These are phyloP conservation scores for Aphodius sticticus DNA, from an alignment of 2,888 invertebrate species.

Conservation along the genomic window DNA sequence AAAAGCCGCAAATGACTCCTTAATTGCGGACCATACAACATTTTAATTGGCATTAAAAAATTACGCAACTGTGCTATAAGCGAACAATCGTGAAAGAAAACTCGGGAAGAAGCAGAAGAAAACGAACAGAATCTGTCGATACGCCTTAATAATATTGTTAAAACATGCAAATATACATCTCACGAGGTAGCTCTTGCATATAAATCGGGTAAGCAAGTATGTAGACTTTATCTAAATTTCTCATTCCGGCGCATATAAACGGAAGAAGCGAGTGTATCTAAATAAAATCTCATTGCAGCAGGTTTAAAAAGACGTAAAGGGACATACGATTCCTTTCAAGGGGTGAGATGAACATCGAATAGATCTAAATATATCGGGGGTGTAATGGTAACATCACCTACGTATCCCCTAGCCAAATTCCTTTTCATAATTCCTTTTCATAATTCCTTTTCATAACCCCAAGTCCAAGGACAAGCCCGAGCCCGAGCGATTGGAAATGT, in stretches of 20 bases:
- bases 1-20: no score
- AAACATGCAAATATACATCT: not conserved
- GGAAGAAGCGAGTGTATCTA: not conserved
- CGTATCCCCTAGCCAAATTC: not conserved
- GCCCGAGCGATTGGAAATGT: not conserved
- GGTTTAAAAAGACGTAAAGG: not conserved
- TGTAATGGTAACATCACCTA: not conserved
- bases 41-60: no score
- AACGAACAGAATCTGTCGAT: not conserved
- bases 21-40: no score
- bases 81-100: no score
- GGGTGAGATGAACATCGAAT: not conserved
- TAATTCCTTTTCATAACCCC: not conserved
- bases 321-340: not conserved
- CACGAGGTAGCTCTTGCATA: not conserved
- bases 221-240: constrained; percentile 4
- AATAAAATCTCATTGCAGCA: not conserved
- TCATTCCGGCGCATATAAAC: not conserved
- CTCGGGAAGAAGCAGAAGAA: no score
- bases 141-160: not conserved
- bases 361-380: not conserved
- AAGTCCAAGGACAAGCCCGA: not conserved
- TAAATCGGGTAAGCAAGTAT: not conserved
- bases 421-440: not conserved
- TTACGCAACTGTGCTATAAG: no score